Evolutionary conservation across 2,113 vertebrate genomes (phyloP).

Genomic region (Notarius lentiginosus): DNA sequence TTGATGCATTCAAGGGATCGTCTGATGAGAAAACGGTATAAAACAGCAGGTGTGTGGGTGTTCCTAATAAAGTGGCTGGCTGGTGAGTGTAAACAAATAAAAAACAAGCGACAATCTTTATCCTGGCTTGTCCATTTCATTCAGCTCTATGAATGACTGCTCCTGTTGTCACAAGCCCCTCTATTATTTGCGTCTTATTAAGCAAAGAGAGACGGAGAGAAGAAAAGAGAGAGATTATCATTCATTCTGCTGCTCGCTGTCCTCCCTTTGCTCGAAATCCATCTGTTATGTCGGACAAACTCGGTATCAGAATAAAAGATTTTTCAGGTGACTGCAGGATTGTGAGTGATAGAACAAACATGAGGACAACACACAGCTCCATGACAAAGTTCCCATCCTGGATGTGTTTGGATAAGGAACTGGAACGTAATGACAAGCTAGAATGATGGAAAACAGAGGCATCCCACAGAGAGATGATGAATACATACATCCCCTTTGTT

Average conservation of each 20-base stretch:
- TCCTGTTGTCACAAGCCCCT: slow-evolving; percentile 9
- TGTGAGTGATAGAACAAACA: not conserved
- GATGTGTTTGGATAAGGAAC: slow-evolving; percentile 9
- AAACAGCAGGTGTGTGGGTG: too few relatives aligned
- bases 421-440: slow-evolving; percentile 18
- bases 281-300: slow-evolving; percentile 42
- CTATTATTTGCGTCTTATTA: slow-evolving; percentile 38
- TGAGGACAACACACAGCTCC: not conserved
- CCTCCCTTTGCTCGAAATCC: slow-evolving; percentile 16
- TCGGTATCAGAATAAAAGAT: slow-evolving; percentile 18
- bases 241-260: slow-evolving; percentile 26
- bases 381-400: not conserved
- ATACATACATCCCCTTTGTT: slow-evolving; percentile 28
- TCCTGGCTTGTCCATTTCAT: not conserved
- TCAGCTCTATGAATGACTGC: not conserved
- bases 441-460: not conserved
- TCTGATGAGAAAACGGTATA: too few relatives aligned
- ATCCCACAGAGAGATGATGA: slow-evolving; percentile 26
- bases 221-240: slow-evolving; percentile 13
- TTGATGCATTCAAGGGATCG: too few relatives aligned
- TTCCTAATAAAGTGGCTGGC: too few relatives aligned
- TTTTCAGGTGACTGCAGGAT: slow-evolving; percentile 18
- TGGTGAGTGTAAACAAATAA: not conserved
- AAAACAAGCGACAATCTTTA: not conserved
- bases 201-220: slow-evolving; percentile 1